phyloP scores from a whole-genome alignment of 2,888 invertebrate species.

The Acleris emargana region DNA sequence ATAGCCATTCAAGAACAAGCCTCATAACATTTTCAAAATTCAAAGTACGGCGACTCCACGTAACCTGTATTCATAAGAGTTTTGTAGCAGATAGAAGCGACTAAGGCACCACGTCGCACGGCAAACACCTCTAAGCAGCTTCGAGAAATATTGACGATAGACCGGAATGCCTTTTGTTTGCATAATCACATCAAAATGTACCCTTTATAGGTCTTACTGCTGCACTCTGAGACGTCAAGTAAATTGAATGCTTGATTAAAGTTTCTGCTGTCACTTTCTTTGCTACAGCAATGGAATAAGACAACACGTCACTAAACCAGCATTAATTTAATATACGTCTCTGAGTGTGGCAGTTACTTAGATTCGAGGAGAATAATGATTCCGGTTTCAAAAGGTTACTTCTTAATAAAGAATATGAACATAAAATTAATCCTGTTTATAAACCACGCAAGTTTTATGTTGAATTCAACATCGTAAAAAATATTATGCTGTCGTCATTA shows the following conservation, averaged over 20 bases:
- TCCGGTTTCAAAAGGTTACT: neutral
- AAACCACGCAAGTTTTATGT: no score
- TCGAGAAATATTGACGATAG: slow-evolving; percentile 49
- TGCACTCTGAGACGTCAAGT: no score
- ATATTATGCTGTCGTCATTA: no score
- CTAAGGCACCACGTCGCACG: slow-evolving; percentile 49
- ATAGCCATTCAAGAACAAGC: neutral
- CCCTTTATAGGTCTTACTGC: slow-evolving; percentile 1
- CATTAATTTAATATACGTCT: no score
- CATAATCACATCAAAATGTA: slow-evolving; percentile 29
- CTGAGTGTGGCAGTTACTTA: no score
- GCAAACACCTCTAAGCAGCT: slow-evolving; percentile 56
- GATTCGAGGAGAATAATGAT: slow-evolving; percentile 7
- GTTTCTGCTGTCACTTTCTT: no score
- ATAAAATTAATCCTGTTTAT: no score
- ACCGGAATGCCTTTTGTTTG: slow-evolving; percentile 39
- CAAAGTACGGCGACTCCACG: slow-evolving; percentile 42
- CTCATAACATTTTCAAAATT: slow-evolving; percentile 1
- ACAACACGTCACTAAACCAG: no score
- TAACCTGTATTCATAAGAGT: slow-evolving; percentile 41
- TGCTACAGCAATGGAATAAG: no score
- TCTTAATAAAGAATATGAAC: neutral
- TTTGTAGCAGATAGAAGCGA: slow-evolving; percentile 52
- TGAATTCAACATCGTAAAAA: no score
- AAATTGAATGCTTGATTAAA: no score